Percentiles rank a stretch among this genome's conserved stretches.
phyloP scores from a whole-genome alignment of 2,797 vertebrate genomes.

The Martes flavigula region DNA sequence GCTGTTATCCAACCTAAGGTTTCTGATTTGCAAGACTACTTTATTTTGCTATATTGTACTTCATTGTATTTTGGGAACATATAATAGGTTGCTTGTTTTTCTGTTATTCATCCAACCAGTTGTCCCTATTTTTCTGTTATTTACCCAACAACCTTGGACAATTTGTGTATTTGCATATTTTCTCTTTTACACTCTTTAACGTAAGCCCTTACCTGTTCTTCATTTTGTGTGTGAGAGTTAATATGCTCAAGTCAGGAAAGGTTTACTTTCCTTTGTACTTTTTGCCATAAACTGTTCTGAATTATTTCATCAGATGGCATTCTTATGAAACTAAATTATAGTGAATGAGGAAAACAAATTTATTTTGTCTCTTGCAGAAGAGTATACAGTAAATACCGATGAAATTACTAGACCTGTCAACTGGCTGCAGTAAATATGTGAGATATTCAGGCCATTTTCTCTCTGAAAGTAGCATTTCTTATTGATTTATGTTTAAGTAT shows the following conservation, averaged over 20 bases:
- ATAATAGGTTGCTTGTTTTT: neutral
- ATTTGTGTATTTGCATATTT: neutral
- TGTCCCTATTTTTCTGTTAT: neutral
- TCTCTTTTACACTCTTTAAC: neutral
- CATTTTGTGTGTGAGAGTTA: neutral
- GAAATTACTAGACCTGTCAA: constrained; percentile 63
- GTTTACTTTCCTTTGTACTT: constrained; percentile 49
- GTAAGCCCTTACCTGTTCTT: neutral
- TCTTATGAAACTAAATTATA: constrained; percentile 61
- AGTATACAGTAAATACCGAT: constrained; percentile 56
- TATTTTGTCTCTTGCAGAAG: constrained; percentile 68
- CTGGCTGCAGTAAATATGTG: constrained; percentile 60
- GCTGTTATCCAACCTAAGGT: neutral
- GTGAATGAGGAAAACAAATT: constrained; percentile 73
- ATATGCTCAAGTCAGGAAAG: constrained; percentile 23
- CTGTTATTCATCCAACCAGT: neutral
- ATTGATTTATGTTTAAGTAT: constrained; percentile 63
- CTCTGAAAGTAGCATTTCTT: constrained; percentile 60
- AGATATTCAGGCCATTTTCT: constrained; percentile 62
- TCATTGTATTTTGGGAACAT: neutral
- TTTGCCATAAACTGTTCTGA: constrained; percentile 65
- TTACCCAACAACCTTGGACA: neutral
- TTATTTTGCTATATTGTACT: neutral
- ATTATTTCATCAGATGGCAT: constrained; percentile 65
- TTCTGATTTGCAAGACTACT: neutral